phyloP scores from a whole-genome alignment of 2,113 vertebrate genomes.

The Mesoclemmys tuberculata region DNA sequence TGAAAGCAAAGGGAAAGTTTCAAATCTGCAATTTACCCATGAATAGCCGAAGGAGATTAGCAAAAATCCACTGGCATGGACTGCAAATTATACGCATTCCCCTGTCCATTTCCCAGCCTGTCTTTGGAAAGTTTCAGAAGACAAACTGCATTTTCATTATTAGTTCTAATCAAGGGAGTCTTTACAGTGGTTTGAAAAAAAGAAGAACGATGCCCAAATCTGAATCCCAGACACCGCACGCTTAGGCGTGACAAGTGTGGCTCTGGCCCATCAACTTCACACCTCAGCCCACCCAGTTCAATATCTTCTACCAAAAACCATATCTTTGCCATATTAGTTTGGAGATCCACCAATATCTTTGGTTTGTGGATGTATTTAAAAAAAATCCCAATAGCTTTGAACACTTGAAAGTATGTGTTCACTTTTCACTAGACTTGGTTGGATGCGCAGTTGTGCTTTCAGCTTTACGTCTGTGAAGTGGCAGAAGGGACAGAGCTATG shows the following conservation, averaged over 20 bases:
- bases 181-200: neutral
- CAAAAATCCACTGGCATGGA: neutral
- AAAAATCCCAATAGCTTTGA: conserved; percentile 30
- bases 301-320: conserved; percentile 25
- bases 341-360: conserved; percentile 11
- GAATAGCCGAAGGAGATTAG: neutral
- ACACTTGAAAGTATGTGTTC: neutral
- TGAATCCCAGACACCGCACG: conserved; percentile 37
- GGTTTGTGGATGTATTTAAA: conserved; percentile 32
- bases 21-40: conserved; percentile 29
- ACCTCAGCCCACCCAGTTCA: conserved; percentile 33
- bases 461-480: neutral
- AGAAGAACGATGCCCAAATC: neutral
- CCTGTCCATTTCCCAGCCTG: conserved; percentile 20
- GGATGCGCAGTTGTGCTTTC: neutral
- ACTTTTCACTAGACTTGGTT: conserved; percentile 3
- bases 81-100: neutral
- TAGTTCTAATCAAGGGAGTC: conserved; percentile 7
- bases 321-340: conserved; percentile 46
- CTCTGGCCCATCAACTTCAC: conserved; percentile 30
- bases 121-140: conserved; percentile 36
- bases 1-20: conserved; percentile 1
- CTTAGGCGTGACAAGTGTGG: neutral
- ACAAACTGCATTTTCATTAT: conserved; percentile 42
- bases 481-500: neutral